Conservation (phyloP, 1,140 invertebrate species). For the Plutomurus gul region DNA sequence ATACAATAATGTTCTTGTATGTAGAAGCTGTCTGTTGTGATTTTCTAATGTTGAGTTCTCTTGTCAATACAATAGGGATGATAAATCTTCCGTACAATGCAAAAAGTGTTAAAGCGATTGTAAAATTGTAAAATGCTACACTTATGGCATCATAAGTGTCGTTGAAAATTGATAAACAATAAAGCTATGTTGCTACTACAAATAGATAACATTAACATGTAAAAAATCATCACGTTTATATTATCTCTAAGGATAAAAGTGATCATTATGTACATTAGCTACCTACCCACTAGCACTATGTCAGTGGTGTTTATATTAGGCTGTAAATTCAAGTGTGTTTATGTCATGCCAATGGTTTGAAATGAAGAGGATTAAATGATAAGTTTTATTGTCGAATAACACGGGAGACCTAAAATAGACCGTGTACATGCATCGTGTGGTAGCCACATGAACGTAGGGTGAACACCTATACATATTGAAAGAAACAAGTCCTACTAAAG, state of each 20-base stretch:
- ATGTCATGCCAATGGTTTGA: slow-evolving; percentile 28
- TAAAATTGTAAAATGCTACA: slow-evolving; percentile 14
- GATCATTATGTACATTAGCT: not conserved
- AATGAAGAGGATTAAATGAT: slow-evolving; percentile 22
- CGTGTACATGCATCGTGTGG: not conserved
- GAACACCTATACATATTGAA: no score
- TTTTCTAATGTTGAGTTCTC: no score
- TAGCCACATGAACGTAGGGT: no score
- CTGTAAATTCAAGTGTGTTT: slow-evolving; percentile 25
- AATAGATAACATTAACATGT: slow-evolving; percentile 21
- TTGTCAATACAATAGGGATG: not conserved
- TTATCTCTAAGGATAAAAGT: no score
- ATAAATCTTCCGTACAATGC: not conserved
- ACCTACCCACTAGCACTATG: not conserved
- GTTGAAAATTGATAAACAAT: slow-evolving; percentile 24
- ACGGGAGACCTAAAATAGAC: slow-evolving; percentile 3
- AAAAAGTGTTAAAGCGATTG: slow-evolving; percentile 8
- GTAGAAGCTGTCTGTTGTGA: not conserved
- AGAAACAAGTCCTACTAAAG: not conserved
- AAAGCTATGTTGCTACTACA: slow-evolving; percentile 25
- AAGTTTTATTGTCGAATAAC: slow-evolving; percentile 23
- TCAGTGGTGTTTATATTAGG: not conserved
- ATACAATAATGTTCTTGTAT: not conserved
- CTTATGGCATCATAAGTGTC: slow-evolving; percentile 26
- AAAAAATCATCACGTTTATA: no score